phyloP scores from a whole-genome alignment of 1,140 invertebrate genomes.

The Lordiphosa collinella region DNA sequence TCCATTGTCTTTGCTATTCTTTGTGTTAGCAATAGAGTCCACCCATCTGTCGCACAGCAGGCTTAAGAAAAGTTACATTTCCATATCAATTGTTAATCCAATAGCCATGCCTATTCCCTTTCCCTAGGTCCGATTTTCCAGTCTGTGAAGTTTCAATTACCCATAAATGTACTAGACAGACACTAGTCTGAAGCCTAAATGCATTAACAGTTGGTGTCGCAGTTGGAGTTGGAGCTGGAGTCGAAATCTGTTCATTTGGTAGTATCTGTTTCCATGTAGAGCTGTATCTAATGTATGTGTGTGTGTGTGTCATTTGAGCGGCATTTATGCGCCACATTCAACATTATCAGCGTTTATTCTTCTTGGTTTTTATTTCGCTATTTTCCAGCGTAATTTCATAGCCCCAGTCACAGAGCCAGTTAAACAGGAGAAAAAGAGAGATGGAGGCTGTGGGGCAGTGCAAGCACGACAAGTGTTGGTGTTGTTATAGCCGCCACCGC shows the following conservation, averaged over 20 bases:
- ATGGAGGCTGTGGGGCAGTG: conserved; percentile 4
- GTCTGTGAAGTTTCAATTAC: not conserved
- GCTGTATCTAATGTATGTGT: conserved; percentile 11
- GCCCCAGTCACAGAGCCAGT: conserved; percentile 24
- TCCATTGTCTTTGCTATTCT: no score
- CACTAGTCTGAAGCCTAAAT: no score
- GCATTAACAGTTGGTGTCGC: no score
- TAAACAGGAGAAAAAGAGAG: conserved; percentile 7
- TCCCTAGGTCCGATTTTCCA: no score
- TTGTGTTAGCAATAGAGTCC: no score
- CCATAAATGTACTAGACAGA: not conserved
- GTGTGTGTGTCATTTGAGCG: conserved; percentile 36
- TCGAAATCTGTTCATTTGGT: not conserved
- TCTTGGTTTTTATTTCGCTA: conserved; percentile 67
- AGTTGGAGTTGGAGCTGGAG: not conserved
- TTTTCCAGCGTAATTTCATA: conserved; percentile 72
- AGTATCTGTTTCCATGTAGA: conserved; percentile 2
- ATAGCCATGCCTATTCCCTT: no score
- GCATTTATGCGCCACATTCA: conserved; percentile 56
- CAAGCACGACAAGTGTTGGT: conserved; percentile 38
- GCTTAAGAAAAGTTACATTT: no score
- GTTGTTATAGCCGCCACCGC: conserved; percentile 40
- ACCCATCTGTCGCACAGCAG: no score
- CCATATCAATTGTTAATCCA: no score
- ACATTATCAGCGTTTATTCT: conserved; percentile 57